Evolutionary conservation across 2,113 vertebrate species (phyloP).

Genomic region (Pseudopipra pipra): DNA sequence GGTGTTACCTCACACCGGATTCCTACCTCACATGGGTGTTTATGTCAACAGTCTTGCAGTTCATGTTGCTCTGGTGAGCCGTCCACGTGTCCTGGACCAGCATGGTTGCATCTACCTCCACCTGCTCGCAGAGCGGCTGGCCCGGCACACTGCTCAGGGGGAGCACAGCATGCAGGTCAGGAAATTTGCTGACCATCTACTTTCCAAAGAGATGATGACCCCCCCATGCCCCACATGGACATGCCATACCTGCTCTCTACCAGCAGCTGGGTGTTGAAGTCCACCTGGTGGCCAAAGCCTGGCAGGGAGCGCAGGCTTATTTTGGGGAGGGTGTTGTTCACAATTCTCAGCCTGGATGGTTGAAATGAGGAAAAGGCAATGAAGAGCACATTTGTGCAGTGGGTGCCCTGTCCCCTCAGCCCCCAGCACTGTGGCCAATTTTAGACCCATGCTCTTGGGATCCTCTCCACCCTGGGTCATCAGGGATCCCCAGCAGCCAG

Average conservation of each 20-base stretch:
- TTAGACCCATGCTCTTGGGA: accelerated
- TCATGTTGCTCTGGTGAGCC: neutral
- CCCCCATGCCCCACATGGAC: accelerated
- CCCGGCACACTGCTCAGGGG: neutral
- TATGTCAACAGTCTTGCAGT: conserved; percentile 51
- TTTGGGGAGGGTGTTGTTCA: conserved; percentile 56
- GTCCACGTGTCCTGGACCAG: conserved; percentile 6
- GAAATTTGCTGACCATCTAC: neutral
- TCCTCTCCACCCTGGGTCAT: neutral
- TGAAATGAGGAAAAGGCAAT: neutral
- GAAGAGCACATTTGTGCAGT: accelerated
- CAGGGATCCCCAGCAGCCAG: neutral
- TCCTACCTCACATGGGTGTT: conserved; percentile 30
- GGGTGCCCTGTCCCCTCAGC: neutral
- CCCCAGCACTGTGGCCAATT: accelerated
- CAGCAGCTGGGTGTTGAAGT: conserved; percentile 59
- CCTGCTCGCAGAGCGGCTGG: neutral
- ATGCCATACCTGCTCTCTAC: conserved; percentile 28
- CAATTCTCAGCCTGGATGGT: conserved; percentile 49
- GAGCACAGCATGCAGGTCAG: neutral
- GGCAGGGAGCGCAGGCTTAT: conserved; percentile 52
- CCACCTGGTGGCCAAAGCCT: conserved; percentile 57
- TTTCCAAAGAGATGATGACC: neutral
- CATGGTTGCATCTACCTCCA: conserved; percentile 39
- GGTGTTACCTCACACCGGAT: neutral